Conservation (phyloP, 2,797 vertebrate species). For the Rhadinocentrus ornatus region DNA sequence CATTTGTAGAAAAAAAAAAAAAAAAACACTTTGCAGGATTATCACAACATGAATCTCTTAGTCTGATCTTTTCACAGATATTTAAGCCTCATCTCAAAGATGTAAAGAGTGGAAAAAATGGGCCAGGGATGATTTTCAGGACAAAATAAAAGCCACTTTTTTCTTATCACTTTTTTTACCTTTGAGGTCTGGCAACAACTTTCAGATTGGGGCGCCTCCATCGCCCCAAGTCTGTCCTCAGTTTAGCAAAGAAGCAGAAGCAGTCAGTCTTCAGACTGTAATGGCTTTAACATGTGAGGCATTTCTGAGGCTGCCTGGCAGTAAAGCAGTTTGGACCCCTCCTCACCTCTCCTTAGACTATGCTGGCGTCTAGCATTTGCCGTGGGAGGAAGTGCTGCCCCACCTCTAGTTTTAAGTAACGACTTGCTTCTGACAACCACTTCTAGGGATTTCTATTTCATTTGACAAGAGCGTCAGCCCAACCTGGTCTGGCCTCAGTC, state of each 20-base stretch:
- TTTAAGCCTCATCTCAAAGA: slow-evolving; percentile 26
- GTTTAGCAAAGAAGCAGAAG: slow-evolving; percentile 37
- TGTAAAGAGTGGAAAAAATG: slow-evolving; percentile 35
- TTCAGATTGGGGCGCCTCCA: slow-evolving; percentile 39
- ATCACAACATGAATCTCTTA: slow-evolving; percentile 16
- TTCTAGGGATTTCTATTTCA: slow-evolving; percentile 58
- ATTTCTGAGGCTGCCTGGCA: slow-evolving; percentile 54
- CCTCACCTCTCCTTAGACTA: slow-evolving; percentile 59
- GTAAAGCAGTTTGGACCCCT: slow-evolving; percentile 60
- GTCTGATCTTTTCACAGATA: slow-evolving; percentile 37
- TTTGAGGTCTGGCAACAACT: slow-evolving; percentile 55
- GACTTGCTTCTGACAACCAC: slow-evolving; percentile 57
- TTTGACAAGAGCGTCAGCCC: slow-evolving; percentile 44
- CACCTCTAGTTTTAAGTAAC: slow-evolving; percentile 45
- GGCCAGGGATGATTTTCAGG: slow-evolving; percentile 13
- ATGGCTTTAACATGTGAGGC: slow-evolving; percentile 72
- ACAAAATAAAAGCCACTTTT: slow-evolving; percentile 30
- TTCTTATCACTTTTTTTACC: slow-evolving; percentile 38
- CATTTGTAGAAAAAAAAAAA: slow-evolving; percentile 25
- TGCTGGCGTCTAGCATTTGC: slow-evolving; percentile 52
- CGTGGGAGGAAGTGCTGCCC: slow-evolving; percentile 30
- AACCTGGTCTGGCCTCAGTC: slow-evolving; percentile 32
- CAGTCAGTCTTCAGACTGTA: slow-evolving; percentile 48
- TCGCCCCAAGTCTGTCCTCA: slow-evolving; percentile 16
- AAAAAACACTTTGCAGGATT: slow-evolving; percentile 31